A percentile compares a stretch with the other conserved stretches of the same genome.
Conservation (phyloP, 2,888 invertebrate genomes). For the Tuta absoluta region DNA sequence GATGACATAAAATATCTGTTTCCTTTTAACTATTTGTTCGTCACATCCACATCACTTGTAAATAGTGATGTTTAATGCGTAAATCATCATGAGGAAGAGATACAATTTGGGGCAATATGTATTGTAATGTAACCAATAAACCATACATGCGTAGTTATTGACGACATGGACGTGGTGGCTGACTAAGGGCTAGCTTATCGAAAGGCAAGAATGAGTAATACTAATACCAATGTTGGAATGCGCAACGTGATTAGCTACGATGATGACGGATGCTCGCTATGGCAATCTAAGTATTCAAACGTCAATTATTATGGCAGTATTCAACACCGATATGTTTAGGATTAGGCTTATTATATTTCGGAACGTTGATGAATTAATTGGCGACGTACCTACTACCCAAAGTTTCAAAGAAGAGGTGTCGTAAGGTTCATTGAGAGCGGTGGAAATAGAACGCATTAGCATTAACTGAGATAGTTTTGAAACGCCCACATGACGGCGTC, state of each 20-base stretch:
- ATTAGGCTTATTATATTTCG: constrained; percentile 1
- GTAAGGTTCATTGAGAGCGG: constrained; percentile 37
- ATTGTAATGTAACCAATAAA: not conserved
- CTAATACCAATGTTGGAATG: constrained; percentile 32
- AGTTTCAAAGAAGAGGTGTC: constrained; percentile 26
- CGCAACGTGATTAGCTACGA: constrained; percentile 31
- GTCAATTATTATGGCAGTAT: constrained; percentile 20
- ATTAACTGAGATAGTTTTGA: constrained; percentile 42
- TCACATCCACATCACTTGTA: no score
- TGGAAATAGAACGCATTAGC: constrained; percentile 51
- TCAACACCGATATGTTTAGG: constrained; percentile 14
- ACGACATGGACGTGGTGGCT: constrained; percentile 43
- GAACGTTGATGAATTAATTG: constrained; percentile 6
- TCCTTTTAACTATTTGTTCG: not conserved
- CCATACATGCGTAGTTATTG: constrained; percentile 30
- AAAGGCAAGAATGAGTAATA: constrained; percentile 53
- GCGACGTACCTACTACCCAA: not conserved
- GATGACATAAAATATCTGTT: constrained; percentile 27
- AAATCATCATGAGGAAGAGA: constrained; percentile 31
- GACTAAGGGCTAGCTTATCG: constrained; percentile 55
- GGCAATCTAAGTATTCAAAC: constrained; percentile 26
- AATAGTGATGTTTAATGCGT: not conserved
- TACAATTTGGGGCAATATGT: constrained; percentile 37
- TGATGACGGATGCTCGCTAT: constrained; percentile 33
- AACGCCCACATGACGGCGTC: constrained; percentile 53